Percentiles rank a stretch among this genome's conserved stretches.
phyloP scores from a whole-genome alignment of 1,140 invertebrate species.

The Lepidostoma basale region DNA sequence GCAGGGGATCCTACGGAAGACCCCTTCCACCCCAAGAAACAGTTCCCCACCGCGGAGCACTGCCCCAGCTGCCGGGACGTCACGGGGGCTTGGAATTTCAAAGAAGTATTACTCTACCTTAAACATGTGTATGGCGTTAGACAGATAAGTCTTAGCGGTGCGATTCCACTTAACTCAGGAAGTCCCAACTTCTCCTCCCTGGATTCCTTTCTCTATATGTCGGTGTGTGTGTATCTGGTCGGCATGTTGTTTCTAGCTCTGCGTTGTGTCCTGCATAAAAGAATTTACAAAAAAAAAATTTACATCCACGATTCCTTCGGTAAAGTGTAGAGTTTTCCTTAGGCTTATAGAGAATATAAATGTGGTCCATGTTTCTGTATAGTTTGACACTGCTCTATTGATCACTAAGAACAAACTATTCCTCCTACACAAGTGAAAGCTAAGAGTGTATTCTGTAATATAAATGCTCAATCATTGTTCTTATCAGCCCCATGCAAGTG shows the following conservation, averaged over 20 bases:
- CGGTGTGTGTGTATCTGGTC: constrained; percentile 71
- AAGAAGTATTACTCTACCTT: constrained; percentile 76
- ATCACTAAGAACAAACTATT: too few species aligned
- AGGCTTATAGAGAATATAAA: too few species aligned
- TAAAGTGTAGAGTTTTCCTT: constrained; percentile 63
- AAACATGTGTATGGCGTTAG: constrained; percentile 72
- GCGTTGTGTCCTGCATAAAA: constrained; percentile 70
- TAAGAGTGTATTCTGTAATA: too few species aligned
- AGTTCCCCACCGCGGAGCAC: constrained; percentile 77
- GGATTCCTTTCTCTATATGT: constrained; percentile 77
- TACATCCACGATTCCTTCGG: constrained; percentile 65
- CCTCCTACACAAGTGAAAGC: too few species aligned
- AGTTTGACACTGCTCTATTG: too few species aligned
- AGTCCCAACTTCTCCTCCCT: constrained; percentile 60
- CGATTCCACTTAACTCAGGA: constrained; percentile 47
- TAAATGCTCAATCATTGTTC: too few species aligned
- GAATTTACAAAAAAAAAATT: constrained; percentile 66
- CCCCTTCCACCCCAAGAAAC: constrained; percentile 85
- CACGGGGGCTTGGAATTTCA: constrained; percentile 70
- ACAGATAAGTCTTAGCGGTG: constrained; percentile 60
- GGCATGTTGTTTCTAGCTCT: constrained; percentile 73
- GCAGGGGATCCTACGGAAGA: constrained; percentile 89
- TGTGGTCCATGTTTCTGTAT: too few species aligned
- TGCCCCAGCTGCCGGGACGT: constrained; percentile 74
- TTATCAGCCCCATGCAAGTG: too few species aligned